These are phyloP conservation scores for Diorhabda elongata DNA, from an alignment of 1,140 invertebrate genomes.

Conservation along the genomic window DNA sequence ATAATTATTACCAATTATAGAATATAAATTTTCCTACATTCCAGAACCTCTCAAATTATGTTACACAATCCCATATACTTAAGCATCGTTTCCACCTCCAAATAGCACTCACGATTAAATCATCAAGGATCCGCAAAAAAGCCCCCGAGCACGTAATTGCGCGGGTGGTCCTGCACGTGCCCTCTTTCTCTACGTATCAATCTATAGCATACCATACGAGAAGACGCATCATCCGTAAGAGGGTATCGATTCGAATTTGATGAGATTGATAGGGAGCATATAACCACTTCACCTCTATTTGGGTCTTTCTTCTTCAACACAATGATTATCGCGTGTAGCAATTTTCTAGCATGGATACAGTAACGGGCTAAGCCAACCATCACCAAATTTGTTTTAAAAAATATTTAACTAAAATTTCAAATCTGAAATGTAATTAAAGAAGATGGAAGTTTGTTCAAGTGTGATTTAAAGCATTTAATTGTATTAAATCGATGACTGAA, in stretches of 20 bases:
- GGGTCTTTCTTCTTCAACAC: not conserved
- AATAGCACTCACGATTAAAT: not conserved
- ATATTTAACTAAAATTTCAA: too few species aligned
- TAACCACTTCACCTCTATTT: not conserved
- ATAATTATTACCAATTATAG: too few species aligned
- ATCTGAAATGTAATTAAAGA: too few species aligned
- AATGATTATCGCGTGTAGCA: not conserved
- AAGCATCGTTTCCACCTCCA: not conserved
- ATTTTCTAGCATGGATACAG: too few species aligned
- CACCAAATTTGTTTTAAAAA: too few species aligned
- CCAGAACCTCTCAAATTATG: too few species aligned
- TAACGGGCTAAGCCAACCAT: too few species aligned
- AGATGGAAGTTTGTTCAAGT: too few species aligned
- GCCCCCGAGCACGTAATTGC: not conserved
- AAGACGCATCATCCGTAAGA: not conserved
- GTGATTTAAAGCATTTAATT: too few species aligned
- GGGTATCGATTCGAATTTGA: not conserved
- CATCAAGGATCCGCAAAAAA: not conserved
- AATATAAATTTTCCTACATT: too few species aligned
- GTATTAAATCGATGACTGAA: too few species aligned
- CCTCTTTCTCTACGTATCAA: not conserved
- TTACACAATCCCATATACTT: too few species aligned
- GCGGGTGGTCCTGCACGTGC: constrained; percentile 1
- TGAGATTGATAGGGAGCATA: not conserved
- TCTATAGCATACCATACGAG: not conserved